Evolutionary conservation across 2,888 invertebrate genomes (phyloP).

Genomic region (Scaptomyza tumidula): DNA sequence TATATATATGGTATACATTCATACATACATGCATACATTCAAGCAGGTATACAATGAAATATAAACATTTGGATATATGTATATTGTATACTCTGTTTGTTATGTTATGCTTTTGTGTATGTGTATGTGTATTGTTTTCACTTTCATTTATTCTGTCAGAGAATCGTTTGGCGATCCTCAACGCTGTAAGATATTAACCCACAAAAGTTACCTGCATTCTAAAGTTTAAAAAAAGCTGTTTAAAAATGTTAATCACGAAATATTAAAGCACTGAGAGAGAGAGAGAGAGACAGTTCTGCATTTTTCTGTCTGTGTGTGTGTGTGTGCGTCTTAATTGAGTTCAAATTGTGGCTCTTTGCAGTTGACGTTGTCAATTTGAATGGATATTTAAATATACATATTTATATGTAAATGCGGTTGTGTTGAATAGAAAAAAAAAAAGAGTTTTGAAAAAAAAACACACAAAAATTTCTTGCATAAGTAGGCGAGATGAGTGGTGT

Average conservation of each 20-base stretch:
- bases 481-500: neutral
- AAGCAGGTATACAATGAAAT: neutral
- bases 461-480: neutral
- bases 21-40: neutral
- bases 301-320: neutral
- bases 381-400: conserved; percentile 42
- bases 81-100: neutral
- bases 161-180: neutral
- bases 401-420: conserved; percentile 45
- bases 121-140: neutral
- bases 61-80: neutral
- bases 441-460: conserved; percentile 9
- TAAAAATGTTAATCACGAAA: conserved; percentile 2
- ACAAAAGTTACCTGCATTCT: neutral
- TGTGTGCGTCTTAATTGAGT: conserved; percentile 28
- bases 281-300: neutral
- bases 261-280: neutral
- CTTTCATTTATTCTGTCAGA: neutral
- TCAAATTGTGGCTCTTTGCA: conserved; percentile 32
- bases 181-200: neutral
- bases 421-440: conserved; percentile 31
- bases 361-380: conserved; percentile 26
- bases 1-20: neutral
- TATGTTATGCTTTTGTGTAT: neutral
- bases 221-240: neutral